A percentile compares a stretch with the other conserved stretches of the same genome.
These are phyloP conservation scores for Tinamus guttatus DNA, from an alignment of 2,113 vertebrate genomes.

Conservation along the genomic window DNA sequence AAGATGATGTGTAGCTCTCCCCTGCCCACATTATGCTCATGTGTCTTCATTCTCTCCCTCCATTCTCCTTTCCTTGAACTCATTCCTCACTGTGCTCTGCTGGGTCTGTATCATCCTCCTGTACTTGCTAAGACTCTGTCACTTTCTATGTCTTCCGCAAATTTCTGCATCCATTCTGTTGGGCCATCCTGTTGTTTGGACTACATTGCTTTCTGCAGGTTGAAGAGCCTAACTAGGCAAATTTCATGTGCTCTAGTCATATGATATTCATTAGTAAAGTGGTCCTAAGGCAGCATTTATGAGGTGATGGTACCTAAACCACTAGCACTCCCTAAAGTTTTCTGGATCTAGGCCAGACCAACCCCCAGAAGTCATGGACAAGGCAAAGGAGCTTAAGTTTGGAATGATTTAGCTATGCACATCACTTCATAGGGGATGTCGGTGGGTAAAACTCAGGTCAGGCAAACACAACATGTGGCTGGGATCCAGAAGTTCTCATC, in stretches of 20 bases:
- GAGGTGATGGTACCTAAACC: neutral
- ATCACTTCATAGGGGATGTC: neutral
- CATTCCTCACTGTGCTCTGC: neutral
- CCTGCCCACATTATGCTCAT: neutral
- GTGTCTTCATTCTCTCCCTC: neutral
- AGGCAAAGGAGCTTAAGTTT: neutral
- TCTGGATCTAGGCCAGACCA: neutral
- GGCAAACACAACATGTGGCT: slow-evolving; percentile 19
- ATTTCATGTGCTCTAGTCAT: neutral
- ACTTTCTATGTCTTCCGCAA: accelerated
- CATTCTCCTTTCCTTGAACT: neutral
- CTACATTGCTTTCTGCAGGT: neutral
- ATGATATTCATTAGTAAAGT: neutral
- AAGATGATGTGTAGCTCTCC: neutral
- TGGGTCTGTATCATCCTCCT: neutral
- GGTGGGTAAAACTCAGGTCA: neutral
- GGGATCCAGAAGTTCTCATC: neutral
- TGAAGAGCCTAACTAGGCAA: neutral
- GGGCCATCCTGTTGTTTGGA: neutral
- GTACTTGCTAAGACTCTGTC: accelerated
- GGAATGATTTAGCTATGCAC: neutral
- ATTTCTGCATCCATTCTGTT: neutral
- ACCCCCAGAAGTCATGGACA: neutral
- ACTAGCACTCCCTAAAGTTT: neutral
- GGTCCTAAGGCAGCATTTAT: neutral